Evolutionary conservation across 92 coral and sea anemone genomes (phyloP), one percentile per base, ranked within the genome.

Genomic region (Virgularia gustaviana): DNA sequence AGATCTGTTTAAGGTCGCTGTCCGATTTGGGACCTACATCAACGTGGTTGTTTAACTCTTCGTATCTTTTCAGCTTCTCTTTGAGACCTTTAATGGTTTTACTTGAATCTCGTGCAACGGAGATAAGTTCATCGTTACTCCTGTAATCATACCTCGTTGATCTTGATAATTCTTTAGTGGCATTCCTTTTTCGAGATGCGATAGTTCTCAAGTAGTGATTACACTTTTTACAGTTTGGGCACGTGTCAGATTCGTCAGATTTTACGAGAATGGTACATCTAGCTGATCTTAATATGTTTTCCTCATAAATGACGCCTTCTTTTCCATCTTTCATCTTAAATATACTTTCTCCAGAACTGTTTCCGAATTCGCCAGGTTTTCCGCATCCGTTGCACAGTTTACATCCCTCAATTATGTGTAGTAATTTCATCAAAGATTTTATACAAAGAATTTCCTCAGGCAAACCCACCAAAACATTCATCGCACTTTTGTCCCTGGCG

Each of bases 161-260:
- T 35, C 23, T 15, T 18, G 53, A 23, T n/a, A n/a, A n/a, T n/a
- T n/a, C n/a, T n/a, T n/a, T n/a, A n/a, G n/a, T n/a, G n/a, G n/a
- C n/a, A n/a, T 27, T 56, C 32, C n/a, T 7, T 76, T 76, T 64
- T 41, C 62, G 65, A 28, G 54, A 53, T 57, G 55, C 54, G 30
- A 78, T 68, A 53, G 83, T 43, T 42, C 83, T 43, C 8, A 78
- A 74, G 25, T 68, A 70, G 36, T 78, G 53, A 45, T 70, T 36
- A 4, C 37, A 52, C 39, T 62, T 49, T 42, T 77, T 77, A 39
- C 83, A 70, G 10, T 38, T 52, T 29, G 37, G 56, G 36, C 79
- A 74, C 28, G 2, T 59, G 9, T 18, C 13, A 2, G 8, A 12
- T 56, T 27, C 34, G 32, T 22, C 32, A 1, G 62, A 3, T n/a